Conservation (phyloP, 2,797 vertebrate genomes). For the Chelidonichthys spinosus region DNA sequence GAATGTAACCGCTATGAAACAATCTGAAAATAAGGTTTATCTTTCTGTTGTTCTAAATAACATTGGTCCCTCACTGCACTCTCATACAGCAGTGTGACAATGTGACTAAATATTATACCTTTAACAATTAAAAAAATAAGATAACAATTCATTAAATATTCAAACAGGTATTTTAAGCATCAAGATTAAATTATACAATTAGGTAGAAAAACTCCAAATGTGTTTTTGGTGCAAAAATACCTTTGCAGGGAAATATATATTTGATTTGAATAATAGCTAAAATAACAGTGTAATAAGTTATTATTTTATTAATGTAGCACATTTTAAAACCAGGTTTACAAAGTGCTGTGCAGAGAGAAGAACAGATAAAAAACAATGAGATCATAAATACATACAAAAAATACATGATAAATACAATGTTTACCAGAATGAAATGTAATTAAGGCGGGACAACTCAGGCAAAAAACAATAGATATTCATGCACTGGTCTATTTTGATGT, state of each 20-base stretch:
- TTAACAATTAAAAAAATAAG: not conserved
- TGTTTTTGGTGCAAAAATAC: slow-evolving; percentile 11
- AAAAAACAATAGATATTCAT: not conserved
- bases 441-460: not conserved
- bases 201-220: slow-evolving; percentile 7
- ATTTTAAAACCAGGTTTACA: slow-evolving; percentile 57
- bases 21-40: too few relatives aligned
- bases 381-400: slow-evolving; percentile 41
- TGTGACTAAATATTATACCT: too few relatives aligned
- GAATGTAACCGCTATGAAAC: too few relatives aligned
- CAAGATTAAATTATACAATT: not conserved
- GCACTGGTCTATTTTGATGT: not conserved
- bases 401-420: slow-evolving; percentile 23
- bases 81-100: too few relatives aligned
- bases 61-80: too few relatives aligned
- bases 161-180: not conserved
- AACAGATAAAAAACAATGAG: slow-evolving; percentile 22
- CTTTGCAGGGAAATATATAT: not conserved
- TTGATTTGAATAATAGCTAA: slow-evolving; percentile 1
- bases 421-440: slow-evolving; percentile 31
- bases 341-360: slow-evolving; percentile 45
- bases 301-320: slow-evolving; percentile 53
- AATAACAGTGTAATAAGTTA: slow-evolving; percentile 5
- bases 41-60: too few relatives aligned
- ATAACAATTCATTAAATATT: not conserved